Percentiles rank a stretch among this genome's conserved stretches.
Evolutionary conservation across 37 sponge, comb jelly and placozoan species (phyloP).

Genomic region (Crambe crambe): DNA sequence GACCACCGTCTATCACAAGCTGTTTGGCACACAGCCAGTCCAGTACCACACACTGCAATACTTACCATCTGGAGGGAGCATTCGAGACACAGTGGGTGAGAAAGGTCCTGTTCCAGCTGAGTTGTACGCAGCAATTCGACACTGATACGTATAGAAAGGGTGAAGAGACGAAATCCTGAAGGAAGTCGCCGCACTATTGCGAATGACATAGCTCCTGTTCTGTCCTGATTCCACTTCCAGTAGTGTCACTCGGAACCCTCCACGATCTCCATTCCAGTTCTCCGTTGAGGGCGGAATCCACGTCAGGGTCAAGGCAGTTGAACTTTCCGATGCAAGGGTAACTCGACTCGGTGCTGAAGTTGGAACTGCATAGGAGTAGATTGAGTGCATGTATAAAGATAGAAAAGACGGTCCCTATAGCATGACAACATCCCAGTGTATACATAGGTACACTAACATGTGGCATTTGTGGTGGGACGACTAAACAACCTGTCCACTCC

Average conservation of each 20-base stretch:
- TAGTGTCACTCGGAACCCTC: not conserved
- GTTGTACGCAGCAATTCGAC: constrained; percentile 36
- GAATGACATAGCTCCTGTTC: not conserved
- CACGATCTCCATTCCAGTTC: constrained; percentile 1
- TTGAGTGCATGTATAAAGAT: not conserved
- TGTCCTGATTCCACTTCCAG: constrained; percentile 9
- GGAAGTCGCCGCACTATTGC: not conserved
- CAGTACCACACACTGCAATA: no score
- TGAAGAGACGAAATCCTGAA: constrained; percentile 5
- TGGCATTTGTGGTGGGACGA: no score
- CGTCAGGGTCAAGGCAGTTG: not conserved
- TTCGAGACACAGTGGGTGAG: not conserved
- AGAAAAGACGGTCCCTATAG: no score
- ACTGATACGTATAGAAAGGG: constrained; percentile 46
- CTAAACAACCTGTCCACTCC: no score
- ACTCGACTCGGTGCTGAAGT: not conserved
- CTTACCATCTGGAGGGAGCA: constrained; percentile 7
- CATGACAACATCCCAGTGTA: no score
- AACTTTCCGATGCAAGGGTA: not conserved
- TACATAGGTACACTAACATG: no score
- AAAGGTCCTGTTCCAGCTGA: constrained; percentile 31
- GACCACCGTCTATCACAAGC: no score
- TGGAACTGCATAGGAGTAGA: not conserved
- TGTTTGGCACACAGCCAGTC: no score
- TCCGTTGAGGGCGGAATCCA: constrained; percentile 1